Percentiles rank a stretch among this genome's conserved stretches.
Conservation (phyloP, 2,797 vertebrate genomes). For the Amazona ochrocephala region DNA sequence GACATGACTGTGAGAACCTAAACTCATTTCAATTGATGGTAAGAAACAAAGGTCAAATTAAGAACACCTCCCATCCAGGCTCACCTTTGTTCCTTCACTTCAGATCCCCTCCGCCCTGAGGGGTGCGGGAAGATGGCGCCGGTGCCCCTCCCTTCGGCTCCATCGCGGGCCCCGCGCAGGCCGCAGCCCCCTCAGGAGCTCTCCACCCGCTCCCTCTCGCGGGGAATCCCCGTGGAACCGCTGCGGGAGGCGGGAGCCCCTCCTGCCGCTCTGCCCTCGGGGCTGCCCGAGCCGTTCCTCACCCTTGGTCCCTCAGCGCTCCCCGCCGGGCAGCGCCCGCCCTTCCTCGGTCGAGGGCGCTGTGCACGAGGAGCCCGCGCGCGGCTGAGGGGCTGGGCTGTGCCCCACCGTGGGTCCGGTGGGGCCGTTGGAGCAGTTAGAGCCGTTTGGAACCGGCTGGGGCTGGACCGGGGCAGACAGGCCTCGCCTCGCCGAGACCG, state of each 20-base stretch:
- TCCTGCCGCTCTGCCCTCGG: background rate
- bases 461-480: accelerated
- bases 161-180: background rate
- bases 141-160: accelerated
- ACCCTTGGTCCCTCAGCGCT: background rate
- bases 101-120: accelerated
- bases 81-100: background rate
- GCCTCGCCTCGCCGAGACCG: too few species aligned
- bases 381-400: background rate
- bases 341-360: too few species aligned
- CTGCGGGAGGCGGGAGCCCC: background rate
- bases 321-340: background rate
- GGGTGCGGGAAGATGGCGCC: accelerated
- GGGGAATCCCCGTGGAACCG: background rate
- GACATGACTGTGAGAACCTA: background rate
- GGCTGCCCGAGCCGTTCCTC: accelerated
- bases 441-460: background rate
- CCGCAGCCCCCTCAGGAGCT: background rate
- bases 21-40: background rate
- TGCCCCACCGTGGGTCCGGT: too few species aligned
- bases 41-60: background rate
- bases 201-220: background rate
- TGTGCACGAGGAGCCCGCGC: too few species aligned
- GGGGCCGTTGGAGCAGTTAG: too few species aligned
- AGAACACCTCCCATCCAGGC: background rate